These are phyloP conservation scores for Theocolax elegans DNA, from an alignment of 1,140 invertebrate genomes.

Conservation along the genomic window DNA sequence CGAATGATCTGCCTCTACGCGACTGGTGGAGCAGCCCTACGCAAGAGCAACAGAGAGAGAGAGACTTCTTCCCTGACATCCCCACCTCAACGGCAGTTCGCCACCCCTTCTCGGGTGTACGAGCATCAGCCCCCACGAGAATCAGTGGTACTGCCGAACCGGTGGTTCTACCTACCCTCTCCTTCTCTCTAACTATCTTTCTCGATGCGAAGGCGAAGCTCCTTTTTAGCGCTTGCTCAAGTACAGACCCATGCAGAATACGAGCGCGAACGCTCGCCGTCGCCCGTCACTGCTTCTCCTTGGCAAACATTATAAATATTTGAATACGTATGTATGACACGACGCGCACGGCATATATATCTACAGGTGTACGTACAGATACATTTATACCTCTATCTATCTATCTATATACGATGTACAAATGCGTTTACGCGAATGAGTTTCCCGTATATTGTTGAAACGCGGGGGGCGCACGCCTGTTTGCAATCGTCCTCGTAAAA, in stretches of 20 bases:
- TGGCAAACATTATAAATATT: slow-evolving; percentile 37
- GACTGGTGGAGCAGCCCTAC: slow-evolving; percentile 7
- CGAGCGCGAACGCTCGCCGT: background rate
- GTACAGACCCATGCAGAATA: background rate
- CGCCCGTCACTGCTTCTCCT: background rate
- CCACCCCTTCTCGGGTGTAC: slow-evolving; percentile 14
- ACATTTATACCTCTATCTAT: no score
- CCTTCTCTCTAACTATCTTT: slow-evolving; percentile 2
- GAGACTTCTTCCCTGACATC: background rate
- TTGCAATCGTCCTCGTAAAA: no score
- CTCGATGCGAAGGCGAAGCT: background rate
- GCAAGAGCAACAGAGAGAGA: background rate
- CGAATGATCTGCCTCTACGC: slow-evolving; percentile 53
- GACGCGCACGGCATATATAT: no score
- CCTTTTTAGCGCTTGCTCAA: slow-evolving; percentile 4
- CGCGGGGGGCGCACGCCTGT: no score
- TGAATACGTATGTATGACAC: slow-evolving; percentile 12
- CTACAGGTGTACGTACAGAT: no score
- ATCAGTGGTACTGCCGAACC: background rate
- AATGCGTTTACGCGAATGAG: background rate
- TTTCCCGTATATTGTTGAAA: background rate
- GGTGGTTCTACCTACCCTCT: background rate
- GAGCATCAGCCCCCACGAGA: slow-evolving; percentile 27
- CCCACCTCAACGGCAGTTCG: background rate
- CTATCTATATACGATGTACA: no score